These are phyloP conservation scores for Bos javanicus DNA, from an alignment of 2,113 vertebrate genomes.

Conservation along the genomic window DNA sequence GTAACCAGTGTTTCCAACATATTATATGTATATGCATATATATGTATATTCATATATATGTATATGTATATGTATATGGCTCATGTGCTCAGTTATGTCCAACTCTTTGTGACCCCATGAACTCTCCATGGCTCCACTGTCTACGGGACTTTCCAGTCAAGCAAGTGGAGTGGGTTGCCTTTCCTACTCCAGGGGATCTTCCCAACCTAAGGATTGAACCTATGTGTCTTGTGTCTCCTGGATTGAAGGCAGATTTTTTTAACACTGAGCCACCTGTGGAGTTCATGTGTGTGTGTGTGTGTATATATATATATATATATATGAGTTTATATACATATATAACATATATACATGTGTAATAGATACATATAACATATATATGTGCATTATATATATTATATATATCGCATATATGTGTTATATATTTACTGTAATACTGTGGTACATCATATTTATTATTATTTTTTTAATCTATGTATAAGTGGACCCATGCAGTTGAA, in stretches of 20 bases:
- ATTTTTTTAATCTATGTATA: not conserved
- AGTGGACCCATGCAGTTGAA: not conserved
- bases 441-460: not conserved
- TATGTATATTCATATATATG: not conserved
- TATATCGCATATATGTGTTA: too few species aligned
- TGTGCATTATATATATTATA: not conserved
- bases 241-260: not conserved
- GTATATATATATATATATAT: not conserved
- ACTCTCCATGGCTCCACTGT: not conserved
- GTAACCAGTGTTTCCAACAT: not conserved
- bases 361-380: not conserved
- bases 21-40: not conserved
- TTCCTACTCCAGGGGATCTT: not conserved
- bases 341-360: not conserved
- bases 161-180: not conserved
- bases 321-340: not conserved
- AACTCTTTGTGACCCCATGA: not conserved
- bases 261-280: not conserved
- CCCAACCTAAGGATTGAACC: not conserved
- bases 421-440: not conserved
- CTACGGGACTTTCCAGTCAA: not conserved
- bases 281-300: not conserved
- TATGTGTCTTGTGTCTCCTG: not conserved
- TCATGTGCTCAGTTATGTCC: not conserved
- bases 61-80: not conserved